Evolutionary conservation across 2,888 invertebrate genomes (phyloP).

Genomic region (Eupeodes luniger): DNA sequence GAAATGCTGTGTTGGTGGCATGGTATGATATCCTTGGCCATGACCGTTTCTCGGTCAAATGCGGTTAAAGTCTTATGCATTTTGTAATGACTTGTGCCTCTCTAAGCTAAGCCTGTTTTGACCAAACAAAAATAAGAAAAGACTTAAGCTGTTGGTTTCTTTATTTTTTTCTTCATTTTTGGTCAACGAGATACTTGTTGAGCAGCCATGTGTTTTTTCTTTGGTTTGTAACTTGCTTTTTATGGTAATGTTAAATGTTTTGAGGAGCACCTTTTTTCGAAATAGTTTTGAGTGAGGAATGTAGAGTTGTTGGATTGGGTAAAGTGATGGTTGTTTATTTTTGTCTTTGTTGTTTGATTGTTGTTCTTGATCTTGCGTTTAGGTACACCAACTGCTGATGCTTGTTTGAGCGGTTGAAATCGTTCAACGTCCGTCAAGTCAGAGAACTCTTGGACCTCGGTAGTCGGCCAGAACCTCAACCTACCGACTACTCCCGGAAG

Average conservation of each 20-base stretch:
- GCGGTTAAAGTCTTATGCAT: slow-evolving; percentile 71
- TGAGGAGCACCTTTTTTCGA: slow-evolving; percentile 17
- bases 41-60: slow-evolving; percentile 76
- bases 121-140: background rate
- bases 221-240: slow-evolving; percentile 12
- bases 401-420: slow-evolving; percentile 40
- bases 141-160: slow-evolving; percentile 13
- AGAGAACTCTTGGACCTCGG: background rate
- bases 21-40: slow-evolving; percentile 70
- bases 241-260: slow-evolving; percentile 30
- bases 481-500: slow-evolving; percentile 36
- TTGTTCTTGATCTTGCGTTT: background rate
- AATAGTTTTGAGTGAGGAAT: slow-evolving; percentile 26
- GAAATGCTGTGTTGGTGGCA: background rate
- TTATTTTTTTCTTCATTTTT: background rate
- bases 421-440: slow-evolving; percentile 40
- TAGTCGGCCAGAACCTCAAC: background rate
- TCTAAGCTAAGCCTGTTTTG: slow-evolving; percentile 48
- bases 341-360: background rate
- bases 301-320: slow-evolving; percentile 16
- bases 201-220: slow-evolving; percentile 44
- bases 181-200: slow-evolving; percentile 21
- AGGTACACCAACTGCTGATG: background rate
- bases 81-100: slow-evolving; percentile 67
- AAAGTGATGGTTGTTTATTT: slow-evolving; percentile 15